Percentiles rank a stretch among this genome's conserved stretches.
Conservation (phyloP, 1,140 invertebrate genomes). For the Centruroides vittatus region DNA sequence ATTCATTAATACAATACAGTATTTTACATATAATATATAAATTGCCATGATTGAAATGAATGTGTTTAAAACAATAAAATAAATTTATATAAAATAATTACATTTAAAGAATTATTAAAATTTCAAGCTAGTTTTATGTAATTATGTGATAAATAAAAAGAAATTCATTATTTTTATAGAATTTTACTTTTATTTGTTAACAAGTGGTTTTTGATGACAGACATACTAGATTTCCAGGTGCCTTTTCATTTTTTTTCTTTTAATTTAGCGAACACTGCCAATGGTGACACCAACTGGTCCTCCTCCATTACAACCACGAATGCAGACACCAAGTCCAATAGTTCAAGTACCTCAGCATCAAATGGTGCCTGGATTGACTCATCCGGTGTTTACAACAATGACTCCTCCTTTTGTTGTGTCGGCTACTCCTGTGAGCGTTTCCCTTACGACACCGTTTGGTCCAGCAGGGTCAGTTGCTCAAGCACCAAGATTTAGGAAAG, state of each 20-base stretch:
- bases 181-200: background rate
- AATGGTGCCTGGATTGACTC: constrained; percentile 10
- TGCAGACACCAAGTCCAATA: constrained; percentile 14
- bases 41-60: too few species aligned
- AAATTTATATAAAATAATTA: too few species aligned
- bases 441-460: constrained; percentile 3
- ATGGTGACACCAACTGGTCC: background rate
- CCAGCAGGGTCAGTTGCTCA: constrained; percentile 6
- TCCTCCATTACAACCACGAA: constrained; percentile 2
- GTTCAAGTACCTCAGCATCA: constrained; percentile 13
- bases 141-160: too few species aligned
- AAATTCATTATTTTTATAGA: too few species aligned
- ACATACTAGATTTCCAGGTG: background rate
- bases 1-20: too few species aligned
- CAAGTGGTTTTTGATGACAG: background rate
- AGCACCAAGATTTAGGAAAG: constrained; percentile 12
- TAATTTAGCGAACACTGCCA: background rate
- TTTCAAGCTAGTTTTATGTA: too few species aligned
- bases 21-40: too few species aligned
- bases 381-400: constrained; percentile 13
- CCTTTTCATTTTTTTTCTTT: background rate
- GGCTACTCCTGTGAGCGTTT: constrained; percentile 6
- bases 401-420: constrained; percentile 11
- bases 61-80: too few species aligned
- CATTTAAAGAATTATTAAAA: too few species aligned